Base-by-base conservation (phyloP, 2,888 invertebrate genomes). In the Itoplectis maculator region DNA sequence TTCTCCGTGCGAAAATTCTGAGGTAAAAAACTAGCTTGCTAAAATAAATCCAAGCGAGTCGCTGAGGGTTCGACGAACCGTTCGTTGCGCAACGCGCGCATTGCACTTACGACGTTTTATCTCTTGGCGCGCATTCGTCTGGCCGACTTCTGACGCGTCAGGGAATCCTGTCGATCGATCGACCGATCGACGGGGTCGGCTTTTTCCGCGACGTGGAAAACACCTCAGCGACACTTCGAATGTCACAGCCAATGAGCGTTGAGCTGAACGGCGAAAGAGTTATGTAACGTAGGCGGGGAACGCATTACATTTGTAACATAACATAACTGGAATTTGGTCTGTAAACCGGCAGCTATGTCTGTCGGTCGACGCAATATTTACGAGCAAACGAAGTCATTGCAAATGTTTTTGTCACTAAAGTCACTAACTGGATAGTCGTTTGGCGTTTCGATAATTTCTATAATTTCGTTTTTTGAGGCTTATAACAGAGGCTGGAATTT, bases 1-100 rank as follows among this genome's bases (percentile, higher is more conserved):
- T 63, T 63, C 35, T 37, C 23, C 13, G 7, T n/a, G 59, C 35
- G 15, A 13, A 54, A n/a, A 65, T 47, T 40, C 37, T 70, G 59
- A 42, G 56, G 75, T n/a, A 40, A 72, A 81, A 75, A 75, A 81
- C 75, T 70, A 18, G n/a, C 18, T 42, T 20, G 49, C n/a, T 35
- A 56, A 75, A 75, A 61, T 61, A 40, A n/a, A n/a, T 40, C 37
- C 40, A 9, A 7, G 6, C 2, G 7, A 37, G 15, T 37, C 4
- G 18, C 6, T 37, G n/a, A 13, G n/a, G 8, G 54, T 23, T 54
- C 23, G 54, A 20, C 54, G 54, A 54, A 54, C 23, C 59, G 35
- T 15, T 59, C 54, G 23, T 54, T 59, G 7, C 61, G 61, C n/a
- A 61, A 61, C 61, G 18, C 11, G 29, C 5, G 29, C 0, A 37